Evolutionary conservation across 2,888 invertebrate genomes (phyloP).

Genomic region (Halictus quadricinctus): DNA sequence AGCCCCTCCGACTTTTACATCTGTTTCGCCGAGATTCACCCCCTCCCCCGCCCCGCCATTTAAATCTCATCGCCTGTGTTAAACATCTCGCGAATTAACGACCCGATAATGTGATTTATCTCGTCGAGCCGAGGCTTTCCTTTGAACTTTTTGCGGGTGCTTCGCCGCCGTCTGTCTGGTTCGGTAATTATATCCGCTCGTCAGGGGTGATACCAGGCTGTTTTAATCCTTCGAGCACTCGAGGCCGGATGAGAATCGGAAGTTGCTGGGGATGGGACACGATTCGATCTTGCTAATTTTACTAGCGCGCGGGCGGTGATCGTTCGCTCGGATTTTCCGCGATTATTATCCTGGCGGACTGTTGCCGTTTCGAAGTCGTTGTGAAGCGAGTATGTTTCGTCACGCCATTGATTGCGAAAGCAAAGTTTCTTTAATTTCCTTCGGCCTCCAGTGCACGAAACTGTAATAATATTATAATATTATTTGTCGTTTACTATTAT

Average conservation of each 20-base stretch:
- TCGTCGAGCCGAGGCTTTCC: not conserved
- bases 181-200: not conserved
- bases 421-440: no score
- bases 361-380: not conserved
- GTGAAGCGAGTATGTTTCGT: not conserved
- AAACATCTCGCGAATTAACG: not conserved
- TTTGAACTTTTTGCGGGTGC: not conserved
- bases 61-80: slow-evolving; percentile 20
- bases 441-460: no score
- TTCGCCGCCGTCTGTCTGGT: not conserved
- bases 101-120: slow-evolving; percentile 12
- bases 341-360: not conserved
- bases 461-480: no score
- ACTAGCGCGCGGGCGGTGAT: not conserved
- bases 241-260: not conserved
- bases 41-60: not conserved
- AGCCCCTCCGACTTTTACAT: not conserved
- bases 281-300: not conserved
- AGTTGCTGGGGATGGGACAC: not conserved
- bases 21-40: not conserved
- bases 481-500: no score
- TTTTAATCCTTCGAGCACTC: not conserved
- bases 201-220: not conserved
- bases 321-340: not conserved
- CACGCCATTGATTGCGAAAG: no score